Percentiles rank a stretch among this genome's conserved stretches.
phyloP scores from a whole-genome alignment of 1,140 invertebrate species.

The Luehdorfia chinensis region DNA sequence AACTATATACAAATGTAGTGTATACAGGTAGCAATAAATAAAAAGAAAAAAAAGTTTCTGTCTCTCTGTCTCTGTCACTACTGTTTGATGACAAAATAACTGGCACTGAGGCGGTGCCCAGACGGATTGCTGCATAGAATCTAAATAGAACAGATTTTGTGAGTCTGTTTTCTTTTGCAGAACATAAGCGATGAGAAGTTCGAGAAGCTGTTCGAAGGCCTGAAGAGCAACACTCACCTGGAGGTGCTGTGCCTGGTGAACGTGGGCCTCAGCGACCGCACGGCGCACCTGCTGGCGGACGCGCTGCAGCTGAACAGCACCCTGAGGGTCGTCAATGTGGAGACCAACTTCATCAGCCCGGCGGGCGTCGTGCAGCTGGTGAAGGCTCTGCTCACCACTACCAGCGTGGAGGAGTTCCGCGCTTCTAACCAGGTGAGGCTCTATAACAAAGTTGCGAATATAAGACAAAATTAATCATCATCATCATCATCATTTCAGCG shows the following conservation, averaged over 20 bases:
- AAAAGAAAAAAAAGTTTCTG: too few species aligned
- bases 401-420: slow-evolving; percentile 94
- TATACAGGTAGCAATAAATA: too few species aligned
- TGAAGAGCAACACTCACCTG: slow-evolving; percentile 94
- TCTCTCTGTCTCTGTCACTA: too few species aligned
- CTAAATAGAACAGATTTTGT: too few species aligned
- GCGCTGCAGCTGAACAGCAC: slow-evolving; percentile 92
- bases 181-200: slow-evolving; percentile 98
- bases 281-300: slow-evolving; percentile 89
- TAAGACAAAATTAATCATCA: too few species aligned
- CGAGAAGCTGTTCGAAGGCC: slow-evolving; percentile 90
- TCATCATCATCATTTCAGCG: too few species aligned
- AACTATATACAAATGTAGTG: too few species aligned
- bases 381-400: slow-evolving; percentile 90
- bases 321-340: slow-evolving; percentile 94
- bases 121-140: too few species aligned
- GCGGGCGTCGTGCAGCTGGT: slow-evolving; percentile 90
- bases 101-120: too few species aligned
- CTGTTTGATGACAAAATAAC: too few species aligned
- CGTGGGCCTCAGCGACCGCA: slow-evolving; percentile 93
- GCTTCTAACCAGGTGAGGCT: slow-evolving; percentile 93
- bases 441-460: too few species aligned
- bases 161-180: too few species aligned
- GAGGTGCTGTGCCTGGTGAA: slow-evolving; percentile 96
- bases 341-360: slow-evolving; percentile 97